Base-by-base conservation (phyloP, 2,113 vertebrate genomes). In the Tonatia bakeri region DNA sequence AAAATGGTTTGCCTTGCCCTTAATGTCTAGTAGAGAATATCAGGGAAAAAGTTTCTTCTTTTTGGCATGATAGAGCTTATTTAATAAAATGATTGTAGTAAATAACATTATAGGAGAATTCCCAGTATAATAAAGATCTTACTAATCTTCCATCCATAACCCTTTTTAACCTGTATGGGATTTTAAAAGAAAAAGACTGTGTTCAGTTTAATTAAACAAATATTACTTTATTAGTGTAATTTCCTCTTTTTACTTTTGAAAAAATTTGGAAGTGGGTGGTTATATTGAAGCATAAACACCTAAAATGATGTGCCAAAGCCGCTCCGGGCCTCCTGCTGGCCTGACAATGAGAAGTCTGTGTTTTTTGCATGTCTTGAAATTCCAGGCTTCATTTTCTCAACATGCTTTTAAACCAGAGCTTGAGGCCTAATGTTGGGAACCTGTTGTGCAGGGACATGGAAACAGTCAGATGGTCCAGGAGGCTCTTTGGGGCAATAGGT, bases 41-140 rank as follows among this genome's bases (percentile, higher is more conserved):
- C 33, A 95, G 72, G 89, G 56, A 89, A 86, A 76, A 52, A 64
- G 26, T 0, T 10, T 8, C 47, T 54, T 61, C 61, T 76, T 56
- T 24, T 61, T 61, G 6, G 26, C 65, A 69, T 75, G 94, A 56
- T n/a, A 61, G 13, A 84, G n/a, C 20, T 79, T 40, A 59, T 54
- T 80, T 94, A 83, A 91, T 72, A 61, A 95, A 91, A 94, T 85
- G 43, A 92, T 54, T 81, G 38, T 28, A 56, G n/a, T 85, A 96
- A 94, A 83, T 61, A 67, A 83, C 80, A 47, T 16, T 59, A 45
- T 67, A 86, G 47, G 89, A 87, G 31, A 90, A 47, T 61, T 86
- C 2, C 16, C 38, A 93, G 28, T 13, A 43, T 64, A 84, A 91
- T 77, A 95, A 93, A 94, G 88, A 90, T 45, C 75, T 77, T 69